phyloP scores from a whole-genome alignment of 2,797 vertebrate species.

The Onychomys leucogaster region DNA sequence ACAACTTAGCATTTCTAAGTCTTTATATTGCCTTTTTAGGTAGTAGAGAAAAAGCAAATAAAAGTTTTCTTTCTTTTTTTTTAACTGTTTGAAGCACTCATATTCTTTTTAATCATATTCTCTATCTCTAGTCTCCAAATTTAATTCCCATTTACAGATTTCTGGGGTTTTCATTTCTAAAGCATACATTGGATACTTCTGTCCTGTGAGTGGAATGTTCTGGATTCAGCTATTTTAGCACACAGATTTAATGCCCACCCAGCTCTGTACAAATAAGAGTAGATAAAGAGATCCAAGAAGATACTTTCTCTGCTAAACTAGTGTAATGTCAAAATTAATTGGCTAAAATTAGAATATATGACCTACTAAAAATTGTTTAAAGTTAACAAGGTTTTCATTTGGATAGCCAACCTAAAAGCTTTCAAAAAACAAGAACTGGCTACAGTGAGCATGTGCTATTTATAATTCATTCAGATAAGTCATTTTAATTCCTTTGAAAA shows the following conservation, averaged over 20 bases:
- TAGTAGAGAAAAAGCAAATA: slow-evolving; percentile 56
- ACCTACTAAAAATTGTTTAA: slow-evolving; percentile 34
- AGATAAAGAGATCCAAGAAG: slow-evolving; percentile 36
- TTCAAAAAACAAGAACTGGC: slow-evolving; percentile 36
- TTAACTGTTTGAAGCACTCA: background rate
- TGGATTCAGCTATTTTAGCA: slow-evolving; percentile 15
- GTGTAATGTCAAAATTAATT: slow-evolving; percentile 45
- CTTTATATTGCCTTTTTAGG: slow-evolving; percentile 62
- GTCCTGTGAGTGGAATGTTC: slow-evolving; percentile 1
- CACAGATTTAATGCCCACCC: slow-evolving; percentile 29
- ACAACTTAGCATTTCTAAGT: slow-evolving; percentile 54
- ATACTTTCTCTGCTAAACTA: slow-evolving; percentile 25
- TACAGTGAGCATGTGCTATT: background rate
- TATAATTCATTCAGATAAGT: background rate
- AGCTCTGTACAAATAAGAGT: slow-evolving; percentile 24
- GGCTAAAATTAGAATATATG: slow-evolving; percentile 37
- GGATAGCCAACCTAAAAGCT: slow-evolving; percentile 7
- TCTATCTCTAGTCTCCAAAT: slow-evolving; percentile 54
- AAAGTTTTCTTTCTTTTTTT: background rate
- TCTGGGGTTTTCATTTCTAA: slow-evolving; percentile 66
- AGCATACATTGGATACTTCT: slow-evolving; percentile 55
- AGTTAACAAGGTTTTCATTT: slow-evolving; percentile 43
- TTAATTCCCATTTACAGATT: slow-evolving; percentile 58
- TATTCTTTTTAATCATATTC: slow-evolving; percentile 69
- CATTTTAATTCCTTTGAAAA: background rate